Base-by-base conservation (phyloP, 1,140 invertebrate species). In the Drosophila tropicalis region DNA sequence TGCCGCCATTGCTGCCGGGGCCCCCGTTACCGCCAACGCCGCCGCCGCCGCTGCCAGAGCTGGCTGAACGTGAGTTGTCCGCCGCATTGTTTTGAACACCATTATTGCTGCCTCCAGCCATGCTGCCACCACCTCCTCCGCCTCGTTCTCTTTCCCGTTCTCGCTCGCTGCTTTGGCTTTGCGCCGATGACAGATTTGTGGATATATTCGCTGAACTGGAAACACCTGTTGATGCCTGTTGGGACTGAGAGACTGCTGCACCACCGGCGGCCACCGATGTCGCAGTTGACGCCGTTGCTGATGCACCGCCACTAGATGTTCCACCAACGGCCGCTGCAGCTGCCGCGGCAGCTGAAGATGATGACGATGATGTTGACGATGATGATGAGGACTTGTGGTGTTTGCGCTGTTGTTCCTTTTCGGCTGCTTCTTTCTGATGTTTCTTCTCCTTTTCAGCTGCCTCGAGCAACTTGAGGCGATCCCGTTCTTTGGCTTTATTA, bases 401-500 rank as follows among this genome's bases (percentile, higher is more conserved):
- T 90, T 95, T 94, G 40, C 91, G 90, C 29, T 90, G 90, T 41
- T 92, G 90, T 61, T 91, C 89, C 66, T 92, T 92, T 44, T 92
- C 95, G 85, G 97, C 97, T 67, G 94, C 96, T 91, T 97, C 97
- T 81, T 95, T 94, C 6, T 97, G 93, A 92, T 89, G 96, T 93
- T 92, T 98, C 96, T 86, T 97, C 96, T 92, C 98, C 97, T 90
- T 97, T 97, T 92, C 97, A 95, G 79, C 94, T 93, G 74, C 95
- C 92, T 98, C 97, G 65, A 98, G 92, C 63, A 96, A 95, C 90
- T 96, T 95, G 94, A 98, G 96, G 92, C 97, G 94, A 93, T 98
- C 97, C 91, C 99, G 98, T 92, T 99, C 97, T 92, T 97, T 97
- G 7, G 98, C 98, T 93, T 98, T 96, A 91, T 98, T 98, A 91